These are phyloP conservation scores for Hiodon tergisus DNA, from an alignment of 2,113 vertebrate genomes.

Conservation along the genomic window DNA sequence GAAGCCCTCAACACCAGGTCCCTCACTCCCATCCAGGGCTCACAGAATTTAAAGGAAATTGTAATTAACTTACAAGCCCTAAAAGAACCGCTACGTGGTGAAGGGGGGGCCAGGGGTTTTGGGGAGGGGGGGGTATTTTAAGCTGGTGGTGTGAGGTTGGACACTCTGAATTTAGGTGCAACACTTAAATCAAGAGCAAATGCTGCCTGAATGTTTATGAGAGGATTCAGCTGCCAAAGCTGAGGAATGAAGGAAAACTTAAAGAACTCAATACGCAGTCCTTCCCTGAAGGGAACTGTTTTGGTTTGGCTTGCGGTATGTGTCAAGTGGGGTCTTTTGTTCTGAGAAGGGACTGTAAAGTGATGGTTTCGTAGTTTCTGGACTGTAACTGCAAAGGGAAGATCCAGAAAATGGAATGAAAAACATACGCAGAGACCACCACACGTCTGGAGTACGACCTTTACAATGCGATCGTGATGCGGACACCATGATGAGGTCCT, in stretches of 20 bases:
- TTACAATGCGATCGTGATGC: too few species aligned
- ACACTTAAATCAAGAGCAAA: slow-evolving; percentile 33
- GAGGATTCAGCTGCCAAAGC: slow-evolving; percentile 26
- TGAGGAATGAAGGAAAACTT: slow-evolving; percentile 44
- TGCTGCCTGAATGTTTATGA: slow-evolving; percentile 37
- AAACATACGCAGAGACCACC: too few species aligned
- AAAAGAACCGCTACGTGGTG: slow-evolving; percentile 23
- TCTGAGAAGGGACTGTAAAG: not conserved
- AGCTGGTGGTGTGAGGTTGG: slow-evolving; percentile 30
- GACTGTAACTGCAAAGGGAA: not conserved
- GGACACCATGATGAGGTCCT: too few species aligned
- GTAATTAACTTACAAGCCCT: slow-evolving; percentile 36
- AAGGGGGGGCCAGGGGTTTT: slow-evolving; percentile 16
- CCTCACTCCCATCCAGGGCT: slow-evolving; percentile 30
- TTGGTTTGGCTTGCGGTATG: slow-evolving; percentile 40
- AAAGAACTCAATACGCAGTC: slow-evolving; percentile 39
- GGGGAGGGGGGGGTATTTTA: slow-evolving; percentile 15
- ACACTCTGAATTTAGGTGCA: slow-evolving; percentile 24
- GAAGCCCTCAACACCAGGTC: slow-evolving; percentile 37
- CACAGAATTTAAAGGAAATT: slow-evolving; percentile 34
- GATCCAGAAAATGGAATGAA: not conserved
- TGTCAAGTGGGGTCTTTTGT: slow-evolving; percentile 16
- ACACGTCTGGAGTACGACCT: too few species aligned
- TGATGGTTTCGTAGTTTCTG: not conserved
- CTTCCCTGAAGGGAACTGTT: slow-evolving; percentile 47